Conservation (phyloP, 2,113 vertebrate genomes). For the Poeciliopsis occidentalis region DNA sequence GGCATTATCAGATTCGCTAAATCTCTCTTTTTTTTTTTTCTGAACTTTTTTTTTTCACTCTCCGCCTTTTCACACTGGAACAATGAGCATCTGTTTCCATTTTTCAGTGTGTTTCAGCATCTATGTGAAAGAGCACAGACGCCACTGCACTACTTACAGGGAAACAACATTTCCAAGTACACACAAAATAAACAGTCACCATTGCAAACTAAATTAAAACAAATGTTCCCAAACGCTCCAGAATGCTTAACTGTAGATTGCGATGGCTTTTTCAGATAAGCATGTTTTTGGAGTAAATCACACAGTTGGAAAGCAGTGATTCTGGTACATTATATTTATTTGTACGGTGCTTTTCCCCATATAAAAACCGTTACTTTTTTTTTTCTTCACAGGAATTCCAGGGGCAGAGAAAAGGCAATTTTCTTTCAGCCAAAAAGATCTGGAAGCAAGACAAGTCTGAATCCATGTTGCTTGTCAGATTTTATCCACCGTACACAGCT, state of each 20-base stretch:
- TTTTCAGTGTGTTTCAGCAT: constrained; percentile 65
- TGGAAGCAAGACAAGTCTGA: constrained; percentile 55
- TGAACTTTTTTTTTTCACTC: not conserved
- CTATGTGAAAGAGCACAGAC: constrained; percentile 41
- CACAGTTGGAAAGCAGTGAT: constrained; percentile 55
- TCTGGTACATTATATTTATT: constrained; percentile 54
- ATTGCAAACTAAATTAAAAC: constrained; percentile 64
- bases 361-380: constrained; percentile 34
- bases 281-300: constrained; percentile 59
- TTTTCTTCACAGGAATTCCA: constrained; percentile 41
- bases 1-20: constrained; percentile 58
- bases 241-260: constrained; percentile 47
- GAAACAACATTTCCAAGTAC: constrained; percentile 55
- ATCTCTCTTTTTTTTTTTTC: constrained; percentile 40
- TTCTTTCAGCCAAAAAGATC: constrained; percentile 57
- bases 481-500: constrained; percentile 57
- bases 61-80: constrained; percentile 54
- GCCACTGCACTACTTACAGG: constrained; percentile 55
- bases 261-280: constrained; percentile 60
- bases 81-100: constrained; percentile 80
- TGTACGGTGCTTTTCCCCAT: constrained; percentile 42
- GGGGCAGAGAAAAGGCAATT: constrained; percentile 40
- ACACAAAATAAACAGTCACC: constrained; percentile 61
- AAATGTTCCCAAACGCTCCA: constrained; percentile 62
- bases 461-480: constrained; percentile 73